These are phyloP conservation scores for Thymallus thymallus DNA, from an alignment of 2,113 vertebrate genomes.

Conservation along the genomic window DNA sequence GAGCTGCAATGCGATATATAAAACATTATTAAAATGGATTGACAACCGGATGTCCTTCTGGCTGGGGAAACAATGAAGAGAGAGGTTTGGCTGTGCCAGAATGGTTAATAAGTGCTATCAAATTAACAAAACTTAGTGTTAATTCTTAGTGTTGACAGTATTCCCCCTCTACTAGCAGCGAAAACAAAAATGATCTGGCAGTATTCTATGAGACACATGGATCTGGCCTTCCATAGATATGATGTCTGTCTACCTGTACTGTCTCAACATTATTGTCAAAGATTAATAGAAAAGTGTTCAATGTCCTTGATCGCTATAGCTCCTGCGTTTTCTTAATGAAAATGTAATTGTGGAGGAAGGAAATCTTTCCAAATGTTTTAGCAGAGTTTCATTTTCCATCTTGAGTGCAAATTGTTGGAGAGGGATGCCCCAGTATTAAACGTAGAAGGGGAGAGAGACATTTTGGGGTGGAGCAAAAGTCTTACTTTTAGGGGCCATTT, in stretches of 20 bases:
- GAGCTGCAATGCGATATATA: constrained; percentile 8
- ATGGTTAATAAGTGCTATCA: constrained; percentile 58
- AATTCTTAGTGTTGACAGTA: constrained; percentile 36
- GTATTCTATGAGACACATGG: constrained; percentile 39
- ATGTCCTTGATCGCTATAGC: constrained; percentile 1
- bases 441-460: not conserved
- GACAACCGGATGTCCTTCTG: constrained; percentile 14
- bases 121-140: constrained; percentile 44
- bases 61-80: constrained; percentile 34
- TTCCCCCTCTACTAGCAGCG: constrained; percentile 35
- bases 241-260: constrained; percentile 33
- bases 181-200: constrained; percentile 47
- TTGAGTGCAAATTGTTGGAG: not conserved
- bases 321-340: constrained; percentile 18
- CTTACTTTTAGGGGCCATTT: not conserved
- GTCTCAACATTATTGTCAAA: constrained; percentile 35
- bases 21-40: constrained; percentile 21
- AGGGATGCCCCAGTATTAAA: too few species aligned
- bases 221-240: constrained; percentile 46
- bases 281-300: constrained; percentile 38
- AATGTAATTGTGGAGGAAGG: constrained; percentile 5
- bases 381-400: constrained; percentile 6
- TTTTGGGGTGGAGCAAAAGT: constrained; percentile 8
- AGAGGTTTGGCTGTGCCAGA: constrained; percentile 50
- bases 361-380: constrained; percentile 16